These are phyloP conservation scores for Apostichopus japonicus DNA, from an alignment of 35 echinoderm and acorn worm genomes.

Conservation along the genomic window DNA sequence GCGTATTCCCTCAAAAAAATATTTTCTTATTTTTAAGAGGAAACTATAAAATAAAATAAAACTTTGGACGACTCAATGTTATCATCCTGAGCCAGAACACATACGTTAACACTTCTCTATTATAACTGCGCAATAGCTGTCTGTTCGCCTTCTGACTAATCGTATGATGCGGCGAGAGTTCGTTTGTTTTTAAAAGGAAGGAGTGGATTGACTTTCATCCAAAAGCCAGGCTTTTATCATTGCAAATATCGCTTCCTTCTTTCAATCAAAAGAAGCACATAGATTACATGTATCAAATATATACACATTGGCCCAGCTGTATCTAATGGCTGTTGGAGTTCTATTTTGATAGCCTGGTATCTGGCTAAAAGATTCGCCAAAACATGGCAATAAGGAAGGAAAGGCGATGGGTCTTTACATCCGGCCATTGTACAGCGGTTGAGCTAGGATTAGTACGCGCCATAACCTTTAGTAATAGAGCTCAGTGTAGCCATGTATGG, in stretches of 20 bases:
- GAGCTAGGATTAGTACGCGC: neutral
- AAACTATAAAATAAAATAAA: too few relatives aligned
- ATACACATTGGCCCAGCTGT: neutral
- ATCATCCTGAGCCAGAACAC: too few relatives aligned
- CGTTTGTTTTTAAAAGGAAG: neutral
- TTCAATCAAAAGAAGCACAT: neutral
- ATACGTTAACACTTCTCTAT: too few relatives aligned
- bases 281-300: neutral
- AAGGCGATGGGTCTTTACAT: neutral
- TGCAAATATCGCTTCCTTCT: neutral
- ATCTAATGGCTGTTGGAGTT: neutral
- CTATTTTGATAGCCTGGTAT: slow-evolving; percentile 40
- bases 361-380: neutral
- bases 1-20: too few relatives aligned
- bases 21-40: too few relatives aligned
- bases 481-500: too few relatives aligned
- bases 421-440: slow-evolving; percentile 36
- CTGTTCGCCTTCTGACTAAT: too few relatives aligned
- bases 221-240: neutral
- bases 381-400: slow-evolving; percentile 16
- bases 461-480: too few relatives aligned
- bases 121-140: too few relatives aligned
- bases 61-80: too few relatives aligned
- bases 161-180: neutral
- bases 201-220: neutral